These are phyloP conservation scores for Paguma larvata DNA, from an alignment of 2,797 vertebrate genomes.

Conservation along the genomic window DNA sequence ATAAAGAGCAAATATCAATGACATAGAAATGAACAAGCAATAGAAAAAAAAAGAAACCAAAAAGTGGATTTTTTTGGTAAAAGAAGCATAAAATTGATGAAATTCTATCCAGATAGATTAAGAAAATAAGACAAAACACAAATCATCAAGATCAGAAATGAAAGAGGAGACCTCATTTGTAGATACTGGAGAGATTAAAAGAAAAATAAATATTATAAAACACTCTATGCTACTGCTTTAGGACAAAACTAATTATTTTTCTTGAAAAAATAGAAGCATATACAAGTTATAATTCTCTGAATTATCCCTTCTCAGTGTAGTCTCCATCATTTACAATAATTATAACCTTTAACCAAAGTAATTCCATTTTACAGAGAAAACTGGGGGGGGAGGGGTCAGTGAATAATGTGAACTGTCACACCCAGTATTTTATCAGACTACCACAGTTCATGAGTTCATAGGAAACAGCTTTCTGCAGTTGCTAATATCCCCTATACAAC, in stretches of 20 bases:
- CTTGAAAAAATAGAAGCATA: not conserved
- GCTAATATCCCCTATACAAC: not conserved
- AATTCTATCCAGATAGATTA: conserved; percentile 37
- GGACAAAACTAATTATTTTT: conserved; percentile 42
- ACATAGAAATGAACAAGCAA: conserved; percentile 1
- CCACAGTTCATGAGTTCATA: not conserved
- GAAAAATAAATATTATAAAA: conserved; percentile 48
- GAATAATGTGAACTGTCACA: conserved; percentile 9
- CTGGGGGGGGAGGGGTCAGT: too few relatives aligned
- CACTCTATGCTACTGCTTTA: not conserved
- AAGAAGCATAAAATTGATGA: conserved; percentile 26
- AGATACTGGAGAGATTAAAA: conserved; percentile 47
- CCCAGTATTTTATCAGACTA: conserved; percentile 15
- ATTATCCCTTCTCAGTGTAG: not conserved
- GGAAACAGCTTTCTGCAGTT: not conserved
- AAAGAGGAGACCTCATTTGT: not conserved
- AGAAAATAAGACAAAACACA: conserved; percentile 33
- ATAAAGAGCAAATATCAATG: not conserved
- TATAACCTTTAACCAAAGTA: conserved; percentile 41
- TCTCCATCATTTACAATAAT: conserved; percentile 37
- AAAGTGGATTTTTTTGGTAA: not conserved
- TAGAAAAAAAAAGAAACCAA: not conserved
- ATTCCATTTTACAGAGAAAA: conserved; percentile 42
- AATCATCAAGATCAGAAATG: not conserved
- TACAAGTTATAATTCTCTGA: not conserved